Percentiles rank a stretch among this genome's conserved stretches.
phyloP scores from a whole-genome alignment of 2,888 invertebrate genomes.

The Microplitis manilae region DNA sequence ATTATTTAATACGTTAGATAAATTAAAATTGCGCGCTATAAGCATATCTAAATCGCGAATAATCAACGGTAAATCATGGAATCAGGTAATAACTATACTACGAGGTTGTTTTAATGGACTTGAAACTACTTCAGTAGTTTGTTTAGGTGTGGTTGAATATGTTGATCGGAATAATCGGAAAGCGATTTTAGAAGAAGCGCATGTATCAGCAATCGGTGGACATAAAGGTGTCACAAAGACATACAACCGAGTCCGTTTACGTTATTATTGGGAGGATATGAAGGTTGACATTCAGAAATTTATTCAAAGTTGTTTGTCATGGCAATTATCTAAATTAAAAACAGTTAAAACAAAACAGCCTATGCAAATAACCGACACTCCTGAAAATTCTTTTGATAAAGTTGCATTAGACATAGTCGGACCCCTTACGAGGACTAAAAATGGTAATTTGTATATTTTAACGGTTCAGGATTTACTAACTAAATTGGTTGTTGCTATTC shows the following conservation, averaged over 20 bases:
- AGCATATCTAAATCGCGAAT: no score
- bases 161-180: background rate
- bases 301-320: conserved; percentile 34
- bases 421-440: conserved; percentile 41
- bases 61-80: no score
- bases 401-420: conserved; percentile 49
- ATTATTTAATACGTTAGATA: no score
- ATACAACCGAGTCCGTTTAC: conserved; percentile 23
- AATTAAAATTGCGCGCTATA: no score
- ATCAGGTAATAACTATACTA: no score
- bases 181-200: conserved; percentile 28
- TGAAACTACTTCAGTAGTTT: background rate
- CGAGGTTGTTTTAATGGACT: no score
- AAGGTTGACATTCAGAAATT: background rate
- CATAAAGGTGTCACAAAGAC: conserved; percentile 37
- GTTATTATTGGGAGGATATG: conserved; percentile 7
- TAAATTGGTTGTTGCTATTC: background rate
- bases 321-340: conserved; percentile 44
- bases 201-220: conserved; percentile 28
- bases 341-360: conserved; percentile 41
- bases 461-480: conserved; percentile 35
- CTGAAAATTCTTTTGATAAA: conserved; percentile 43
- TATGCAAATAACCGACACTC: conserved; percentile 47
- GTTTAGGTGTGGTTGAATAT: background rate
- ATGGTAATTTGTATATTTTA: conserved; percentile 48